Base-by-base conservation (phyloP, 2,113 vertebrate genomes). In the Pao palembangensis region DNA sequence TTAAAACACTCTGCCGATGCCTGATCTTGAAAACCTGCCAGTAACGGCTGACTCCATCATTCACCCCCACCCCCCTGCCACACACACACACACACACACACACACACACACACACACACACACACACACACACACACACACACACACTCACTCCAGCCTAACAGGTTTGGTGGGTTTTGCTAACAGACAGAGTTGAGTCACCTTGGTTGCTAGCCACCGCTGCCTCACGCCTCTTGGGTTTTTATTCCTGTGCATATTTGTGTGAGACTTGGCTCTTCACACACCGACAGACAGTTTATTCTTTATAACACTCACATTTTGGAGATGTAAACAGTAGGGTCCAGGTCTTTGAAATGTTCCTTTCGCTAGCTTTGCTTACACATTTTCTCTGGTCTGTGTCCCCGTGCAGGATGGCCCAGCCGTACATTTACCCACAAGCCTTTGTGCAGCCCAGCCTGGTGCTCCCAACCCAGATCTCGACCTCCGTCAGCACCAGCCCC, bases 401-500 rank as follows among this genome's bases (percentile, higher is more conserved):
- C 75, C 13, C 75, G 12, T 67, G 0, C 92, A 98, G 95, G 83
- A 90, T 97, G 78, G 89, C 94, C 1, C 94, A 94, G 61, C 94
- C 91, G 69, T 95, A 94, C 31, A 73, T 97, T 71, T 98, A 97
- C 87, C 94, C 95, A 2, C 93, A 93, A 84, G 89, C 94, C 17
- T 92, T 92, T 51, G 77, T 97, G 61, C 95, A 97, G 89, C 95
- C 94, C 76, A 93, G 94, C 47, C 86, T 98, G 90, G 91, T 97
- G 78, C 90, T 98, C 81, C 94, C 94, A 0, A 90, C 92, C 25
- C 94, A 93, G 0, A 84, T 95, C 14, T 92, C 93, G 51, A 84
- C 90, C 7, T 92, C 93, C 3, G 87, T 93, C 5, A 88, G 93
- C 79, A 89, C 80, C 25, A 94, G 93, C 50, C 93, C 94, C 2